Evolutionary conservation across 2,888 invertebrate species (phyloP).

Genomic region (Torymus tubicola): DNA sequence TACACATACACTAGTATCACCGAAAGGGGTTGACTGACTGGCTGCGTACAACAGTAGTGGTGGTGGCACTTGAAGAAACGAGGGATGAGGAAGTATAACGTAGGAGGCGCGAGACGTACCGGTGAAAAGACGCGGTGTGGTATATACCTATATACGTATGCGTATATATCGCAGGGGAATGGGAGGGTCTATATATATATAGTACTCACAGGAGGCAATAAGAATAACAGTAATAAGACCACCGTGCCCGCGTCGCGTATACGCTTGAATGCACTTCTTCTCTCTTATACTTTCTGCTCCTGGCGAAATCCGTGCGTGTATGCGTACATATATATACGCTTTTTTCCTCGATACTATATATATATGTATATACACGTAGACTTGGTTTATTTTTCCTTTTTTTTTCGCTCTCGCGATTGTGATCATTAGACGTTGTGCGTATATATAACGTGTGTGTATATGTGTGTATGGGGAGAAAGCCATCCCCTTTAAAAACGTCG

Average conservation of each 20-base stretch:
- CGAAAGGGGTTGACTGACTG: background rate
- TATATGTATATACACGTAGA: too few relatives aligned
- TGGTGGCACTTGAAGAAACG: conserved; percentile 3
- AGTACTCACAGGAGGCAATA: conserved; percentile 28
- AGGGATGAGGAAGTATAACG: background rate
- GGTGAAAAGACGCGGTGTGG: conserved; percentile 45
- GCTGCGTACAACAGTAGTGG: background rate
- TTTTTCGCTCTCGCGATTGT: conserved; percentile 7
- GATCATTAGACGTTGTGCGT: conserved; percentile 26
- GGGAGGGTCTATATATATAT: background rate
- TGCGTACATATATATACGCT: background rate
- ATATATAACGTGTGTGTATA: too few relatives aligned
- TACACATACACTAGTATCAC: too few relatives aligned
- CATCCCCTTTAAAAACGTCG: conserved; percentile 8
- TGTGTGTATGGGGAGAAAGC: background rate
- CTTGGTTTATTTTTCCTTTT: background rate
- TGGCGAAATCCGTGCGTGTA: background rate
- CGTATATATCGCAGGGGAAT: background rate
- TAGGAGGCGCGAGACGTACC: conserved; percentile 30
- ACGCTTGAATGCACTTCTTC: background rate
- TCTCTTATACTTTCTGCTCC: too few relatives aligned
- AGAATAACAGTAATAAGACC: conserved; percentile 45
- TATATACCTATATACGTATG: too few relatives aligned
- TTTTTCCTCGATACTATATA: background rate
- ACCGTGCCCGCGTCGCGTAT: too few relatives aligned